A percentile compares a stretch with the other conserved stretches of the same genome.
phyloP scores from a whole-genome alignment of 1,140 invertebrate genomes.

The Pseudomyrmex gracilis region DNA sequence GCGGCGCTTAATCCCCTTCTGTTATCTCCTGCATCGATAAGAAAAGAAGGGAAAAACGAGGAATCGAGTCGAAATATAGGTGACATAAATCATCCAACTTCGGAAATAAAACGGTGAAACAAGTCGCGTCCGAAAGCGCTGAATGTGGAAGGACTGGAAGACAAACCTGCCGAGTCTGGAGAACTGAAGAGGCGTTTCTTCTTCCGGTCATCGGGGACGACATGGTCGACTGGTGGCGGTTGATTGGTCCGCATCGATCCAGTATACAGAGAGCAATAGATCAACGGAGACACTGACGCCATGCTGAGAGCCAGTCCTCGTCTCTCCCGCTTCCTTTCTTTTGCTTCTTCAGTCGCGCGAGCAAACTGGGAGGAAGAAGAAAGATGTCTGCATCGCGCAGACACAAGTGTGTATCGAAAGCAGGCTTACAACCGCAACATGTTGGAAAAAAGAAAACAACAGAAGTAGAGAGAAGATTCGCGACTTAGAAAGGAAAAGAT shows the following conservation, averaged over 20 bases:
- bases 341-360: slow-evolving; percentile 6
- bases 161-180: slow-evolving; percentile 53
- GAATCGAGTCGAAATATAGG: neutral
- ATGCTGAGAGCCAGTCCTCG: slow-evolving; percentile 57
- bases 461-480: slow-evolving; percentile 10
- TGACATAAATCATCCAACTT: slow-evolving; percentile 52
- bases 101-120: slow-evolving; percentile 36
- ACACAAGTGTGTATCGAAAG: slow-evolving; percentile 13
- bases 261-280: slow-evolving; percentile 71
- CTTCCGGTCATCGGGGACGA: slow-evolving; percentile 71
- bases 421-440: neutral
- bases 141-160: slow-evolving; percentile 46
- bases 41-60: neutral
- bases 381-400: neutral
- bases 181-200: slow-evolving; percentile 63
- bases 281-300: slow-evolving; percentile 72
- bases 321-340: slow-evolving; percentile 16
- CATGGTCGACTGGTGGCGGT: slow-evolving; percentile 61
- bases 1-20: slow-evolving; percentile 46
- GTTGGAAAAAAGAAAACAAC: neutral
- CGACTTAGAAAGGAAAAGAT: slow-evolving; percentile 4
- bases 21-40: slow-evolving; percentile 31
- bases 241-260: slow-evolving; percentile 77
- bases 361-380: slow-evolving; percentile 37
- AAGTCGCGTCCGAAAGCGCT: slow-evolving; percentile 33